Evolutionary conservation across 2,797 vertebrate species (phyloP).

Genomic region (Megalops cyprinoides): DNA sequence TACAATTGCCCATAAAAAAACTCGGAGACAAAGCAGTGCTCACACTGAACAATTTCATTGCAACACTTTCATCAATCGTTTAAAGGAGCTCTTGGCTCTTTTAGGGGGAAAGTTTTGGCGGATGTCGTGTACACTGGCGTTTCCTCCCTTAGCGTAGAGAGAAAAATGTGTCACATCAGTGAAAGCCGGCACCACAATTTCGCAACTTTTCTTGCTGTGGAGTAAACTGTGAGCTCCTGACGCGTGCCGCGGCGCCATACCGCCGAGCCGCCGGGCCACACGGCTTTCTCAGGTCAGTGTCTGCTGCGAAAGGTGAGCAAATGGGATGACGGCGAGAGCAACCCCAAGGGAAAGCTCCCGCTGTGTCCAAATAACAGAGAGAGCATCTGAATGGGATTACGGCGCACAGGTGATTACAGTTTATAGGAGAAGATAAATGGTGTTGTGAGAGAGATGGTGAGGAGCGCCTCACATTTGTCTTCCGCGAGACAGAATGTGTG

Average conservation of each 20-base stretch:
- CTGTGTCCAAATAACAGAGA: conserved; percentile 33
- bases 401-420: conserved; percentile 50
- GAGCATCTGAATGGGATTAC: conserved; percentile 21
- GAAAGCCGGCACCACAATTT: conserved; percentile 22
- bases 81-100: conserved; percentile 26
- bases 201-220: background rate
- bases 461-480: conserved; percentile 43
- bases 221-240: conserved; percentile 18
- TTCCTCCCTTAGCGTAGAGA: conserved; percentile 24
- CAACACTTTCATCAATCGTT: conserved; percentile 25
- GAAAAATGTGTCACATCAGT: conserved; percentile 18
- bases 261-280: background rate
- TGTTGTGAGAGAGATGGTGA: conserved; percentile 36
- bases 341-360: conserved; percentile 41
- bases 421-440: conserved; percentile 54
- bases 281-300: conserved; percentile 31
- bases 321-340: conserved; percentile 22
- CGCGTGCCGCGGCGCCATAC: background rate
- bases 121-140: background rate
- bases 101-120: conserved; percentile 7
- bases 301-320: conserved; percentile 31
- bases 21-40: conserved; percentile 24
- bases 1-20: conserved; percentile 23
- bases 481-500: conserved; percentile 48
- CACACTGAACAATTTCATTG: conserved; percentile 24